Percentiles rank a stretch among this genome's conserved stretches.
phyloP scores from a whole-genome alignment of 2,113 vertebrate species.

The Garra rufa region DNA sequence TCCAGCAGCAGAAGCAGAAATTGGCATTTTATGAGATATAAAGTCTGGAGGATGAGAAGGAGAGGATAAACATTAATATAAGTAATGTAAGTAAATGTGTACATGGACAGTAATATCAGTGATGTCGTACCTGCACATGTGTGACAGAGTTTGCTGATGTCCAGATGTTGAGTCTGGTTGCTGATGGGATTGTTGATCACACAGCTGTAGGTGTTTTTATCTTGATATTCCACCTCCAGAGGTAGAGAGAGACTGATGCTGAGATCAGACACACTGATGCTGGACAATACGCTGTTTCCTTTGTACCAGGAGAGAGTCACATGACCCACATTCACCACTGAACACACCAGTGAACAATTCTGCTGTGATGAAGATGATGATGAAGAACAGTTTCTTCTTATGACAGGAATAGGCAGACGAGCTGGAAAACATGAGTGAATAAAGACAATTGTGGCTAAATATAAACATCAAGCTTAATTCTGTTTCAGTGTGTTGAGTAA shows the following conservation, averaged over 20 bases:
- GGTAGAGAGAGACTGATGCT: no score
- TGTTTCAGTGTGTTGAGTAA: not conserved
- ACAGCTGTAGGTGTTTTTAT: no score
- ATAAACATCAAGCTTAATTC: no score
- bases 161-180: not conserved
- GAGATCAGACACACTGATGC: no score
- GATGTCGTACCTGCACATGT: not conserved
- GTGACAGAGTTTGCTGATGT: not conserved
- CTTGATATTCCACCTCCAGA: no score
- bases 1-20: not conserved
- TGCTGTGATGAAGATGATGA: no score
- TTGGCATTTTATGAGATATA: not conserved
- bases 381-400: not conserved
- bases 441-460: not conserved
- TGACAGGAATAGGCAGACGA: not conserved
- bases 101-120: not conserved
- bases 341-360: no score
- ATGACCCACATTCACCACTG: no score
- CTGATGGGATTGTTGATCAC: not conserved
- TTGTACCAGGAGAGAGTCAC: not conserved
- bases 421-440: not conserved
- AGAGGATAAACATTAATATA: not conserved
- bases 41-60: not conserved
- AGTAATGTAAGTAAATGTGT: not conserved
- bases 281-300: no score